phyloP scores from a whole-genome alignment of 2,113 vertebrate genomes.

The Percina caprodes region DNA sequence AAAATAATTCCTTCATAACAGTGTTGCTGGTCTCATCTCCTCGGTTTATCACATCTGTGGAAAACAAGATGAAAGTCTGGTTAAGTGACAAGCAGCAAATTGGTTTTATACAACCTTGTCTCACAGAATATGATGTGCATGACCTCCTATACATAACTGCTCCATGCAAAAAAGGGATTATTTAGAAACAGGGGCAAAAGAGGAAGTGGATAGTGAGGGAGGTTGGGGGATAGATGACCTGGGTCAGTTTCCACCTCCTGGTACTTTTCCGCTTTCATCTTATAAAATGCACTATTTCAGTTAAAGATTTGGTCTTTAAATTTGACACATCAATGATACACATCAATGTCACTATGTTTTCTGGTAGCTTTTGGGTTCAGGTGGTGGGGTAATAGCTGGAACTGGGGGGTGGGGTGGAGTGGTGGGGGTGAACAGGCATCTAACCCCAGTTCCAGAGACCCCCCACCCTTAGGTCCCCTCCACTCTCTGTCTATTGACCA shows the following conservation, averaged over 20 bases:
- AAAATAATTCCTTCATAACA: constrained; percentile 91
- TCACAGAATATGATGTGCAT: not conserved
- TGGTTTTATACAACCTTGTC: not conserved
- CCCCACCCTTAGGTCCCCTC: not conserved
- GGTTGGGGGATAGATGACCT: not conserved
- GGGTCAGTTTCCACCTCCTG: not conserved
- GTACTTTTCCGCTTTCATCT: not conserved
- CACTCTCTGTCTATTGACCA: not conserved
- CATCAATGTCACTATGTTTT: not conserved
- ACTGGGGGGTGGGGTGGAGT: not conserved
- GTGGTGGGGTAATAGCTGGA: not conserved
- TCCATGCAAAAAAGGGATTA: constrained; percentile 1
- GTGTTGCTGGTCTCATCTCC: constrained; percentile 89
- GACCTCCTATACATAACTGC: not conserved
- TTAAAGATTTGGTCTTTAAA: not conserved
- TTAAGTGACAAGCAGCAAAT: constrained; percentile 23
- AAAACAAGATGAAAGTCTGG: constrained; percentile 33
- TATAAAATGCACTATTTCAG: not conserved
- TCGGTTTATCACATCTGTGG: constrained; percentile 93
- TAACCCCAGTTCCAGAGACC: not conserved
- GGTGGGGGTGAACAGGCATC: not conserved
- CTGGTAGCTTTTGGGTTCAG: not conserved
- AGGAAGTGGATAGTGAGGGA: not conserved
- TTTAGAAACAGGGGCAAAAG: not conserved
- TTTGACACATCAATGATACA: too few relatives aligned